Base-by-base conservation (phyloP, 2,888 invertebrate genomes). In the Agriopis leucophaearia region DNA sequence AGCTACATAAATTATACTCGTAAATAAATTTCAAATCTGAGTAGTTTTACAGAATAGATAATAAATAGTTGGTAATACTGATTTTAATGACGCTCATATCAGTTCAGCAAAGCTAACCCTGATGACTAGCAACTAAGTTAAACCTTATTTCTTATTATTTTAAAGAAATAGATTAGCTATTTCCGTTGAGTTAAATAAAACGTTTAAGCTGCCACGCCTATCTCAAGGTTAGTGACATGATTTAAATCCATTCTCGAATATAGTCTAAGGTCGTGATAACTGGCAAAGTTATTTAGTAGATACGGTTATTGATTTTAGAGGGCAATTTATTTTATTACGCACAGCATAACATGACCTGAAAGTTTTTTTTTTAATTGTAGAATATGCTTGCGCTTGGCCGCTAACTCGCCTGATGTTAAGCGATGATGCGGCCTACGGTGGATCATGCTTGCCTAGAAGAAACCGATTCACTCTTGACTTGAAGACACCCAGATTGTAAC, bases 271-370 rank as follows among this genome's bases (percentile, higher is more conserved):
- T 66, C 27, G 27, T 35, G 8, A 62, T 51, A 66, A 62, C 62
- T 62, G 55, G 59, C 64, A 56, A 50, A 57, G 66, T 63, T 64
- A 72, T 67, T 62, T 67, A 65, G 44, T 65, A n/a, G n/a, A n/a
- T n/a, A 18, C 44, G 55, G 62, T 63, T 71, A 72, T 64, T 66
- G 60, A 60, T 66, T 64, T 72, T 72, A 67, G 67, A 45, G 61
- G 55, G 27, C 45, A 47, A 64, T 47, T 61, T 57, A 61, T 54
- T 61, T 51, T 54, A 59, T 52, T 63, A 27, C 16, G 44, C 45
- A 5, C 16, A 38, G 5, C 3, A 27, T 27, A 27, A 27, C 27
- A 18, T 4, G 38, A 8, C 8, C 10, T 38, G 6, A 15, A 38
- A n/a, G n/a, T n/a, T n/a, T n/a, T n/a, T n/a, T n/a, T n/a, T n/a